Percentiles rank a stretch among this genome's conserved stretches.
These are phyloP conservation scores for Serilophus lunatus DNA, from an alignment of 2,113 vertebrate genomes.

Conservation along the genomic window DNA sequence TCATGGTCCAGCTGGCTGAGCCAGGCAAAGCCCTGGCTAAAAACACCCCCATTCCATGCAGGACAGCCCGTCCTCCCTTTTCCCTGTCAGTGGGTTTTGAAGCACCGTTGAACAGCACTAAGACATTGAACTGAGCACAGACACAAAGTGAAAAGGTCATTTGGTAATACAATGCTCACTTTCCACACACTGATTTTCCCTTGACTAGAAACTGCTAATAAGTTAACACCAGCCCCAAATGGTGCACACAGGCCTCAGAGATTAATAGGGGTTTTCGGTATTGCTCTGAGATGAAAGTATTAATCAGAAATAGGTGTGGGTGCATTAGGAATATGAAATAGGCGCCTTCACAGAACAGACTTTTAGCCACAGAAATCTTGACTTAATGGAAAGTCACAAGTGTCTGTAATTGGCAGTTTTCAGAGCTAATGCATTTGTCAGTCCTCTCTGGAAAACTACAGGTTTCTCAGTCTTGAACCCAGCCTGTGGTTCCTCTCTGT, in stretches of 20 bases:
- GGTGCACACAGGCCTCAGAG: neutral
- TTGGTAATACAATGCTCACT: neutral
- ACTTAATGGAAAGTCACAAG: neutral
- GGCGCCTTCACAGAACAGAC: neutral
- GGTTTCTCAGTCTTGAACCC: neutral
- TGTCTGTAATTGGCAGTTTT: neutral
- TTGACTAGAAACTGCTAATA: conserved; percentile 13
- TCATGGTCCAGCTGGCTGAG: neutral
- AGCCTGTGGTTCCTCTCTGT: neutral
- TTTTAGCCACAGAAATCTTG: neutral
- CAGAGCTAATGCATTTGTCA: neutral
- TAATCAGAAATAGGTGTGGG: neutral
- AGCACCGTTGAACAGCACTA: fast-evolving
- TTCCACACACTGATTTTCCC: neutral
- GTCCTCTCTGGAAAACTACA: neutral
- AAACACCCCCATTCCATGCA: neutral
- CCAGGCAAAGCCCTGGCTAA: neutral
- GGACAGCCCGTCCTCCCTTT: neutral
- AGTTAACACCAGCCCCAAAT: neutral
- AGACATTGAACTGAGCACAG: neutral
- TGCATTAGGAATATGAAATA: neutral
- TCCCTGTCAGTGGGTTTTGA: neutral
- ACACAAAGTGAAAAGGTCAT: neutral
- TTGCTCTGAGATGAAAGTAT: neutral
- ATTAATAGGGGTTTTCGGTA: conserved; percentile 4